Percentiles rank a stretch among this genome's conserved stretches.
Conservation (phyloP, 92 coral and sea anemone species). For the Umimayanthus kanabou region DNA sequence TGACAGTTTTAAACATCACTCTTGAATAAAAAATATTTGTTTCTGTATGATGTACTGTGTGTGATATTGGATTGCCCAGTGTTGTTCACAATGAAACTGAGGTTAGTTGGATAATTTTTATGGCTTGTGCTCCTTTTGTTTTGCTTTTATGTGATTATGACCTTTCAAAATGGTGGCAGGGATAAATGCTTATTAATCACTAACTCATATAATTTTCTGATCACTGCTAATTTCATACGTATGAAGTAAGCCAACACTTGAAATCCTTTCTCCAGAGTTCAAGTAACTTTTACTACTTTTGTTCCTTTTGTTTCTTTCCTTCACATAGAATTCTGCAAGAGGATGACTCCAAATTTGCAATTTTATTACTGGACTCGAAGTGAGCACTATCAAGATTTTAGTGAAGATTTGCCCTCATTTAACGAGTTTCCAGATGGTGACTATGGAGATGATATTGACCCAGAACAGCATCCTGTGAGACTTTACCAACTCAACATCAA, state of each 20-base stretch:
- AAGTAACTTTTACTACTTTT: constrained; percentile 7
- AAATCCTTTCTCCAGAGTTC: background rate
- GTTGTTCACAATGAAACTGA: too few species aligned
- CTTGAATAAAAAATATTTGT: too few species aligned
- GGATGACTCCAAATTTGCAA: constrained; percentile 4
- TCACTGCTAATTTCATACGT: constrained; percentile 13
- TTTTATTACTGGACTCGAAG: constrained; percentile 50
- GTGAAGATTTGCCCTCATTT: constrained; percentile 48
- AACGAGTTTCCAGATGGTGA: constrained; percentile 48
- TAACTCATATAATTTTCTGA: background rate
- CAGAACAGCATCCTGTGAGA: constrained; percentile 43
- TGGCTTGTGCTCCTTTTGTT: too few species aligned
- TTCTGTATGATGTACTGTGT: too few species aligned
- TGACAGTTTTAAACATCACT: too few species aligned
- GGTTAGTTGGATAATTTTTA: too few species aligned
- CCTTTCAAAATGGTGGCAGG: too few species aligned
- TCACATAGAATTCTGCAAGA: constrained; percentile 47
- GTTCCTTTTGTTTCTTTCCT: background rate
- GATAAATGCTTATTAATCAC: background rate
- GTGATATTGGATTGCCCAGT: too few species aligned
- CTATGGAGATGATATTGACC: constrained; percentile 33
- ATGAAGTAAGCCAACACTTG: constrained; percentile 11
- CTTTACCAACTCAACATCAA: constrained; percentile 42
- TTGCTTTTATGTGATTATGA: too few species aligned
- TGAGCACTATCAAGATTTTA: constrained; percentile 53